Evolutionary conservation across 2,888 invertebrate genomes (phyloP), one percentile per base, ranked within the genome.

Genomic region (Zaprionus bogoriensis): DNA sequence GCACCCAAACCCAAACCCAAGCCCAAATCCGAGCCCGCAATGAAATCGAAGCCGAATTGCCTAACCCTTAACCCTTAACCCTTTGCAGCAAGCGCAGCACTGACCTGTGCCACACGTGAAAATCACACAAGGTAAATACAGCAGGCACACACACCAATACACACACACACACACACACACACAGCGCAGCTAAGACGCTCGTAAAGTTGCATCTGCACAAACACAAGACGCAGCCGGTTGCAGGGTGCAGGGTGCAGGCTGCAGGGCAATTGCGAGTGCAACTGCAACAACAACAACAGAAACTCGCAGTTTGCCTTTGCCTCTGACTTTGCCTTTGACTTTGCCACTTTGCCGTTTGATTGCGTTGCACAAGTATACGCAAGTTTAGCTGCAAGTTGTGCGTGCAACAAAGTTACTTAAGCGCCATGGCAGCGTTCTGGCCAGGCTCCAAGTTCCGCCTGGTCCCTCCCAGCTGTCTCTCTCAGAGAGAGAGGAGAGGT

Each of bases 191-290:
- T 20, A 41, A 41, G 41, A 41, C 41, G 41, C 36, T 69, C 64
- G 51, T 45, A 52, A 66, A 59, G 65, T 68, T 80, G 55, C 81
- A 87, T 82, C 81, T 87, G 87, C 87, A 78, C 82, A 82, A 82
- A 82, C 67, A 73, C 45, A 52, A 68, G 45, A 78, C 63, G 70
- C 77, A 78, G 77, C 81, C 74, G 77, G 81, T 81, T 32, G 45
- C 62, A 25, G 42, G 28, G 20, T 28, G 17, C 19, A 48, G n/a
- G n/a, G 3, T 12, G 19, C 19, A 14, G 17, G 23, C 2, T 2
- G 23, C 23, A 32, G 17, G 28, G 59, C 48, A 47, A 50, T 50
- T 44, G 46, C 50, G 38, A 53, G 44, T 67, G 22, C 50, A 27
- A 38, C 54, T 19, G 47, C 54, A 38, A 46, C 42, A 32, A 3